Percentiles rank a stretch among this genome's conserved stretches.
These are phyloP conservation scores for Cephus sareptanus DNA, from an alignment of 2,888 invertebrate species.

Conservation along the genomic window DNA sequence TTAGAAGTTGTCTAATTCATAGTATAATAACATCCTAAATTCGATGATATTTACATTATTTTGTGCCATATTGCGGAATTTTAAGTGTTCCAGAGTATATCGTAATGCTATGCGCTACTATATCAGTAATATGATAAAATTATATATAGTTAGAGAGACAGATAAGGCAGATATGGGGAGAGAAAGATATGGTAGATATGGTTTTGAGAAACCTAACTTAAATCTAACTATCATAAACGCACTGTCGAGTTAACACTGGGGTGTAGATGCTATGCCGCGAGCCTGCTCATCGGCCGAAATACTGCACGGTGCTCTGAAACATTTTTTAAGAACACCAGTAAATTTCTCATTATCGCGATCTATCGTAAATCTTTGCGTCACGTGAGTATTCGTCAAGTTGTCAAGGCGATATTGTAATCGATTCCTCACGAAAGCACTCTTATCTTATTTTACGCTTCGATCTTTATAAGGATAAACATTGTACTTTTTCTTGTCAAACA, in stretches of 20 bases:
- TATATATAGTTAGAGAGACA: no score
- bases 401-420: background rate
- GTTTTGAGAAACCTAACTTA: conserved; percentile 5
- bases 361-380: background rate
- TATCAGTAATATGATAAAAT: background rate
- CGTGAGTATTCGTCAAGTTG: background rate
- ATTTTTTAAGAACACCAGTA: background rate
- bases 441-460: background rate
- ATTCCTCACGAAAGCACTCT: background rate
- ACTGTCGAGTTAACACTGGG: conserved; percentile 31
- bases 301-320: conserved; percentile 57
- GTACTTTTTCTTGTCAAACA: background rate
- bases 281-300: conserved; percentile 64
- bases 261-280: conserved; percentile 55
- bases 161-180: background rate
- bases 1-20: background rate
- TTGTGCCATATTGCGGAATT: background rate
- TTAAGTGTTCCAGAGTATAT: background rate
- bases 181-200: background rate
- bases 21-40: background rate
- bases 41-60: background rate
- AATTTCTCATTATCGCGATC: background rate
- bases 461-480: background rate
- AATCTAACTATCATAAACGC: conserved; percentile 13
- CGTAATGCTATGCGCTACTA: background rate